These are phyloP conservation scores for Pentalonia nigronervosa DNA, from an alignment of 1,140 invertebrate genomes.

Conservation along the genomic window DNA sequence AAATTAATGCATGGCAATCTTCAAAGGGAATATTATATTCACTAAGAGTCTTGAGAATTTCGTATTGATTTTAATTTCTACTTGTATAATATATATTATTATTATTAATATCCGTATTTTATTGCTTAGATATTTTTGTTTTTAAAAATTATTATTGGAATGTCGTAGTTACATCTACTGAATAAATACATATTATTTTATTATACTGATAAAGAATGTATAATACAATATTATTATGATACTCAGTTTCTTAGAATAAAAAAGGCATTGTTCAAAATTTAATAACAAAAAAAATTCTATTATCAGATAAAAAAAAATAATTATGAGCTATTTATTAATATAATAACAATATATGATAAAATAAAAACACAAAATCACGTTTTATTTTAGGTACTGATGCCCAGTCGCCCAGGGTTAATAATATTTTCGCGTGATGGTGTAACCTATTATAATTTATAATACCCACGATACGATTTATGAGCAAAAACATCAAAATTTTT, in stretches of 20 bases:
- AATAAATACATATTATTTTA: background rate
- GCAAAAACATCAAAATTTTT: background rate
- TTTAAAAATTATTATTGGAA: background rate
- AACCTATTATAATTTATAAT: slow-evolving; percentile 14
- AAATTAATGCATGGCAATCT: background rate
- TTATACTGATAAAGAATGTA: background rate
- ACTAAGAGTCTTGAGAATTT: background rate
- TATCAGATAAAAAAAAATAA: slow-evolving; percentile 7
- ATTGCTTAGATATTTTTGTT: background rate
- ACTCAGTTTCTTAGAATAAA: background rate
- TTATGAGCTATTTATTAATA: background rate
- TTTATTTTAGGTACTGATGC: background rate
- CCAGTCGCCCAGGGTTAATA: background rate
- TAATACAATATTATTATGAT: background rate
- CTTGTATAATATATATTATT: background rate
- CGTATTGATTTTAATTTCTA: background rate
- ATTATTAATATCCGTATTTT: background rate
- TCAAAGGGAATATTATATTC: background rate
- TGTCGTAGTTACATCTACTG: background rate
- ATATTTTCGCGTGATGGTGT: background rate
- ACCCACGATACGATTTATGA: background rate
- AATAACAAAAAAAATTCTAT: background rate
- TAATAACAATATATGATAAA: background rate
- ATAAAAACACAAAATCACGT: background rate
- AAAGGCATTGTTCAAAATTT: background rate